These are phyloP conservation scores for Microchrysa polita DNA, from an alignment of 2,888 invertebrate genomes.

Conservation along the genomic window DNA sequence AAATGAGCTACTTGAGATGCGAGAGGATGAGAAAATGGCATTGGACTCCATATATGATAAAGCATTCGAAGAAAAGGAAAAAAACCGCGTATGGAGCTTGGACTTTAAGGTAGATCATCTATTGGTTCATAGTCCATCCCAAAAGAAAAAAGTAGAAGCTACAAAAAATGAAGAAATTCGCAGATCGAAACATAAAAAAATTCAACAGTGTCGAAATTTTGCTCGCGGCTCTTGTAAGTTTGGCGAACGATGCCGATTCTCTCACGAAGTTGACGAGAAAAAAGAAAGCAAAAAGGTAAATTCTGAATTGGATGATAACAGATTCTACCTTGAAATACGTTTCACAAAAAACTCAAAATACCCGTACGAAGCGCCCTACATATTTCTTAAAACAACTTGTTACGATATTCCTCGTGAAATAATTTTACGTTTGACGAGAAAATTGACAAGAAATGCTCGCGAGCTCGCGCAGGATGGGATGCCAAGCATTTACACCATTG, in stretches of 20 bases:
- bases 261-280: conserved; percentile 69
- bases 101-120: conserved; percentile 75
- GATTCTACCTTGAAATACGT: conserved; percentile 77
- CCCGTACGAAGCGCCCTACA: conserved; percentile 77
- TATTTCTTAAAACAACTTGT: conserved; percentile 74
- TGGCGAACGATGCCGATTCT: conserved; percentile 78
- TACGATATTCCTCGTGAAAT: conserved; percentile 72
- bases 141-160: conserved; percentile 63
- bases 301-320: conserved; percentile 62
- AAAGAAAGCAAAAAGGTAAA: conserved; percentile 53
- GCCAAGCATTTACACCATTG: conserved; percentile 77
- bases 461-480: conserved; percentile 73
- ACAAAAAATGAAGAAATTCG: conserved; percentile 61
- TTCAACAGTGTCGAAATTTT: conserved; percentile 72
- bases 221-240: conserved; percentile 73
- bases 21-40: conserved; percentile 77
- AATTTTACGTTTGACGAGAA: conserved; percentile 73
- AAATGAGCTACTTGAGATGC: conserved; percentile 71
- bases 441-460: conserved; percentile 75
- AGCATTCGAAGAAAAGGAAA: conserved; percentile 74
- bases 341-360: conserved; percentile 77
- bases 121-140: conserved; percentile 68
- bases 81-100: conserved; percentile 75
- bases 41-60: conserved; percentile 81
- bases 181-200: conserved; percentile 65